These are phyloP conservation scores for Falco novaeseelandiae DNA, from an alignment of 2,797 vertebrate species.

Conservation along the genomic window DNA sequence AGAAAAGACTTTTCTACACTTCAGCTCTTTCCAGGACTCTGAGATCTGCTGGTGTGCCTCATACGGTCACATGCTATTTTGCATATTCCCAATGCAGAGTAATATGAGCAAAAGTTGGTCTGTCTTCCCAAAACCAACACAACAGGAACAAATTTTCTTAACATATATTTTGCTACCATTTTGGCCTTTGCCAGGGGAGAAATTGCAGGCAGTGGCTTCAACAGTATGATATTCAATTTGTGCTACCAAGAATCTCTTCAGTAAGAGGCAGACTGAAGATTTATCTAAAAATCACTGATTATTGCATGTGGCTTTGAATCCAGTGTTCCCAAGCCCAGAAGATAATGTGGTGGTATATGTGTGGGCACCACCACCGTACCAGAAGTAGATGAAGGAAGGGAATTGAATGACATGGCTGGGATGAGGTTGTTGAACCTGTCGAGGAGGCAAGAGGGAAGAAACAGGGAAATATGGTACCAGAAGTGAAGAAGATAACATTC, in stretches of 20 bases:
- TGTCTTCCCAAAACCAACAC: not conserved
- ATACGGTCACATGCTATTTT: not conserved
- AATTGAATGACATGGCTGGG: not conserved
- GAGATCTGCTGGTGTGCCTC: not conserved
- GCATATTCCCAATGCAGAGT: not conserved
- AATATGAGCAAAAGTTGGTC: not conserved
- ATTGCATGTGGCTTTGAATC: not conserved
- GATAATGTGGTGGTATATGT: not conserved
- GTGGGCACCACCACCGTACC: rapidly evolving
- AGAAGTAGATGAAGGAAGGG: not conserved
- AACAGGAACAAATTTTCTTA: not conserved
- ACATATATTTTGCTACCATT: not conserved
- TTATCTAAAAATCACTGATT: not conserved
- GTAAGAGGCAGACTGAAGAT: not conserved
- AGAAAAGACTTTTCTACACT: not conserved
- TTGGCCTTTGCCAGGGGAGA: not conserved
- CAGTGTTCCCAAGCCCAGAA: not conserved
- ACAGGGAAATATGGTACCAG: not conserved
- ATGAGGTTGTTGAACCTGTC: not conserved
- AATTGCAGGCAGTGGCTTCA: not conserved
- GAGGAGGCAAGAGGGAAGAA: not conserved
- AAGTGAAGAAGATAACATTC: not conserved
- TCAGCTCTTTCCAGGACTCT: not conserved
- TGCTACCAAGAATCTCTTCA: not conserved
- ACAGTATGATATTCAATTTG: not conserved